Evolutionary conservation across 2,113 vertebrate genomes (phyloP), one percentile per base, ranked within the genome.

Genomic region (Lethenteron reissneri): DNA sequence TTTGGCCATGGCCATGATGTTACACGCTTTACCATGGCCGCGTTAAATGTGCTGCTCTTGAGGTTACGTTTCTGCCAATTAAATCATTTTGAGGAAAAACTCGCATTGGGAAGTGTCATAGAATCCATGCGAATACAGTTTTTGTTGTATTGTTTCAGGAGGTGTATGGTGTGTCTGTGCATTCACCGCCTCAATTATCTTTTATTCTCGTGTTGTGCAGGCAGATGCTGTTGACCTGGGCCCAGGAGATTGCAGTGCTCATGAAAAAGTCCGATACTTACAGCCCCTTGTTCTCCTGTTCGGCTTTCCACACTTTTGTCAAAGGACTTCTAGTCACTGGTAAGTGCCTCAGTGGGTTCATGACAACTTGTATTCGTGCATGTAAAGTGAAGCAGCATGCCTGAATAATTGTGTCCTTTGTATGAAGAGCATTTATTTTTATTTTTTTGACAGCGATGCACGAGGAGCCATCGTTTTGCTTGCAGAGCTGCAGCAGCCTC

Each of bases 261-360:
- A 92, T 99, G 92, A 91, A 91, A 81, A 96, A 89, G 75, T 92
- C 88, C 0, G 92, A 97, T 78, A 94, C 88, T n/a, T 97, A 94
- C 2, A 78, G 85, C 72, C 92, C 92, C 0, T 86, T 99, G 68
- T 97, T 99, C 76, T 86, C 88, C 21, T 82, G 97, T 25, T 85
- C 91, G 68, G 94, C 90, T 74, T 99, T 97, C 77, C 86, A 84
- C 80, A 90, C 86, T 76, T 97, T 97, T 80, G 95, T 88, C 80
- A 91, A 89, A 81, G 94, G 94, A 70, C 85, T 99, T 71, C 73
- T 97, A 74, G 82, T 85, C 60, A 99, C 97, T 70, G 88, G 94
- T 97, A 81, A 88, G 85, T 74, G 41, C 41, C 41, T 41, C 41
- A 41, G 6, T 41, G 41, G 41, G 41, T 41, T 41, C 41, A 5